Evolutionary conservation across 2,113 vertebrate species (phyloP).

Genomic region (Labeo catla): DNA sequence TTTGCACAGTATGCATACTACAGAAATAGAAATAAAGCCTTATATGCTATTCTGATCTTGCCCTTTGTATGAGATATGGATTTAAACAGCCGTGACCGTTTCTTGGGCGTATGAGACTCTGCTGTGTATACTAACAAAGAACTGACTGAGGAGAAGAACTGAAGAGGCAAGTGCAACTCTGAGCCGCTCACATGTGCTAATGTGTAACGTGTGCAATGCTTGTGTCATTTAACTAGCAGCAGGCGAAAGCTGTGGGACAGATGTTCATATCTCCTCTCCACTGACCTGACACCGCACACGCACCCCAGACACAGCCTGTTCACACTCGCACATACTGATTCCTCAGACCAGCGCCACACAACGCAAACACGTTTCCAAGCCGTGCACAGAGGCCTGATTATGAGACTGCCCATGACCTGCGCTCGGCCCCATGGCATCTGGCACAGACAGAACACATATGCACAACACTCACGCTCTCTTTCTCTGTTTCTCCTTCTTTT

Average conservation of each 20-base stretch:
- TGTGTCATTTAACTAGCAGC: conserved; percentile 34
- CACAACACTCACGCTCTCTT: background rate
- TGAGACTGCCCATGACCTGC: conserved; percentile 32
- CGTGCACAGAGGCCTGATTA: conserved; percentile 44
- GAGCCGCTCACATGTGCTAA: conserved; percentile 19
- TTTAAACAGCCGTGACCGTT: background rate
- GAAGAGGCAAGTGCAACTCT: background rate
- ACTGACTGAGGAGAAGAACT: no score
- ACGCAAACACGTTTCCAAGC: conserved; percentile 4
- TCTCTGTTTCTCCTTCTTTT: background rate
- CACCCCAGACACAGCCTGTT: background rate
- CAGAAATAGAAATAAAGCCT: background rate
- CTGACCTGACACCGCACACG: conserved; percentile 45
- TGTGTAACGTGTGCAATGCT: conserved; percentile 4
- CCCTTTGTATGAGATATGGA: background rate
- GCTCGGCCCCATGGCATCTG: conserved; percentile 39
- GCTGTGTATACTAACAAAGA: background rate
- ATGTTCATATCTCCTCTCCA: conserved; percentile 48
- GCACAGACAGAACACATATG: conserved; percentile 3
- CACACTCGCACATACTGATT: conserved; percentile 15
- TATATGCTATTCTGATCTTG: background rate
- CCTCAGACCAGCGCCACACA: background rate
- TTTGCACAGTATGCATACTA: background rate
- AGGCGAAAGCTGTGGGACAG: conserved; percentile 49
- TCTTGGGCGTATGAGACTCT: background rate